Evolutionary conservation across 2,797 vertebrate species (phyloP).

Genomic region (Acrossocheilus wenchowensis): DNA sequence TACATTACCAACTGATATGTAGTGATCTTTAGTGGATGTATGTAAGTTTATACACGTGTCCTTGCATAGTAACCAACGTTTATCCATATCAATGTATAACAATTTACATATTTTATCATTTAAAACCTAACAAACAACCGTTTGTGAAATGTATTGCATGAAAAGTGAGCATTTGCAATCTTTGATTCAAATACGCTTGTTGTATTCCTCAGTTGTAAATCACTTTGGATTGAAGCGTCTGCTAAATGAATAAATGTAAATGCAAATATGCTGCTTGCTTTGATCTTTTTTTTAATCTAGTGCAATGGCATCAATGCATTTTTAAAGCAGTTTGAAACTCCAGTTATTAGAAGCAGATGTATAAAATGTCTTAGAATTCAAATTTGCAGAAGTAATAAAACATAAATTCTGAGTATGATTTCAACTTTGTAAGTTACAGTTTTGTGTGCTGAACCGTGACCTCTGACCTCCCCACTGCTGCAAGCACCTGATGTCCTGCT

Average conservation of each 20-base stretch:
- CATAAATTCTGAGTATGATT: not conserved
- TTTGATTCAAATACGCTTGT: not conserved
- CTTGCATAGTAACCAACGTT: not conserved
- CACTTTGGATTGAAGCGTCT: not conserved
- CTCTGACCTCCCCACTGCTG: slow-evolving; percentile 19
- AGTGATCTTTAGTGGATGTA: not conserved
- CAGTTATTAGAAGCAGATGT: not conserved
- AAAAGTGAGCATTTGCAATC: not conserved
- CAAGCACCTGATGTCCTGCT: slow-evolving; percentile 4
- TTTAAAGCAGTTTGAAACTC: not conserved
- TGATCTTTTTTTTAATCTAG: not conserved
- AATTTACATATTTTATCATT: not conserved
- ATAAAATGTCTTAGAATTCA: not conserved
- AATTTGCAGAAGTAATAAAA: not conserved
- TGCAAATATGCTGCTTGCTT: not conserved
- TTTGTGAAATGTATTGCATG: not conserved
- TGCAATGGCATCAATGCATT: not conserved
- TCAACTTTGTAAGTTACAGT: not conserved
- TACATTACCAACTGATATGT: not conserved
- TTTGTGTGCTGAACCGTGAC: not conserved
- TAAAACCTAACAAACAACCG: not conserved
- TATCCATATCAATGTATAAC: not conserved
- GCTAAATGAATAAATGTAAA: not conserved
- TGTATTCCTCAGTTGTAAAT: not conserved
- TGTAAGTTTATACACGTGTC: not conserved